Conservation (phyloP, 2,113 vertebrate species). For the Ibidorhyncha struthersii region DNA sequence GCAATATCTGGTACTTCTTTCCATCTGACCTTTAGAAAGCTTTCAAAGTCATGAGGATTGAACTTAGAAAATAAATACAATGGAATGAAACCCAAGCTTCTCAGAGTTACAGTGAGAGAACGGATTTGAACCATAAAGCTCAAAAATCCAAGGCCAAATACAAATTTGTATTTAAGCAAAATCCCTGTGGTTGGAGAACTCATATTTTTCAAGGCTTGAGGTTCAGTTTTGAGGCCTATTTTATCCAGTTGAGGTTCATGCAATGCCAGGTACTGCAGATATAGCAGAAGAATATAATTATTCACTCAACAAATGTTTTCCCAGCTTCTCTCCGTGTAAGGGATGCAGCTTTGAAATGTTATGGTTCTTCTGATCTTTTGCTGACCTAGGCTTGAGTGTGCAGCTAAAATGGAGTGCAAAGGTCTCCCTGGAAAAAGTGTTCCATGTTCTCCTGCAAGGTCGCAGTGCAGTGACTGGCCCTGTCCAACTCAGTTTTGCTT, state of each 20-base stretch:
- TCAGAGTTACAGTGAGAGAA: not conserved
- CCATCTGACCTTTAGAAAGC: conserved; percentile 28
- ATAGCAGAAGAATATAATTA: not conserved
- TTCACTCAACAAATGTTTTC: not conserved
- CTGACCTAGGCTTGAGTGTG: not conserved
- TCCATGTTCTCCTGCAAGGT: not conserved
- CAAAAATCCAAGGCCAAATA: not conserved
- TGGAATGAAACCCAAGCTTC: not conserved
- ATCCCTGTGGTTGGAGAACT: not conserved
- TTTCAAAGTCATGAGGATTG: conserved; percentile 4
- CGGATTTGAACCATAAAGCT: not conserved
- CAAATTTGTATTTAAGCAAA: conserved; percentile 1
- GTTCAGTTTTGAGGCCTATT: not conserved
- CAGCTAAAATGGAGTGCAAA: not conserved
- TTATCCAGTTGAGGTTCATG: not conserved
- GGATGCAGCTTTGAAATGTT: not conserved
- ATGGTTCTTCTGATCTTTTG: not conserved
- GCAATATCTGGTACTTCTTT: not conserved
- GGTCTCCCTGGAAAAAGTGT: not conserved
- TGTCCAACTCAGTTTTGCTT: not conserved
- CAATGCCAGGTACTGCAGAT: not conserved
- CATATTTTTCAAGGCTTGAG: not conserved
- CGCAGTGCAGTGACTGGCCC: not conserved
- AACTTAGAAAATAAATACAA: conserved; percentile 30
- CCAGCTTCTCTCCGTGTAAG: not conserved